Evolutionary conservation across 2,888 invertebrate genomes (phyloP).

Genomic region (Arge pagana): DNA sequence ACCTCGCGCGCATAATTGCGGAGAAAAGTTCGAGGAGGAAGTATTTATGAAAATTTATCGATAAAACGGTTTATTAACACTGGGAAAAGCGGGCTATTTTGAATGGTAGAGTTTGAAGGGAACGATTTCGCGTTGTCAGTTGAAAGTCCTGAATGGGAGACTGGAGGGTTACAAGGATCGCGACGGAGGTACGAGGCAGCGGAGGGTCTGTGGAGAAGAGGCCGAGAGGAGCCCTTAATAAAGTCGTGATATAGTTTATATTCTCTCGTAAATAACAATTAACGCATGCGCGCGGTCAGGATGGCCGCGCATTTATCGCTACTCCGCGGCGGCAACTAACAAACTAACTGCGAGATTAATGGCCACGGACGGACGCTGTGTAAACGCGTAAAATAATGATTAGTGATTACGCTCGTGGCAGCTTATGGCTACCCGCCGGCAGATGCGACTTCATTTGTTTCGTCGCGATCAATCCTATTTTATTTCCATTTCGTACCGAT

Average conservation of each 20-base stretch:
- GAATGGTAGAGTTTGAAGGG: too few relatives aligned
- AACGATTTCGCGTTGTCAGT: too few relatives aligned
- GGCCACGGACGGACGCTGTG: slow-evolving; percentile 39
- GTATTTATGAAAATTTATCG: too few relatives aligned
- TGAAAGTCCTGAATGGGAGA: too few relatives aligned
- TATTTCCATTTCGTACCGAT: too few relatives aligned
- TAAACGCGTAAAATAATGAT: slow-evolving; percentile 44
- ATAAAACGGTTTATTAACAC: too few relatives aligned
- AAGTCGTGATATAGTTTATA: slow-evolving; percentile 46
- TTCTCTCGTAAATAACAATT: slow-evolving; percentile 53
- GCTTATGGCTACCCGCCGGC: slow-evolving; percentile 21
- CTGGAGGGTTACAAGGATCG: too few relatives aligned
- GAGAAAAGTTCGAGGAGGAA: too few relatives aligned
- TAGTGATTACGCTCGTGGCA: slow-evolving; percentile 35
- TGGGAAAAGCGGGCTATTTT: too few relatives aligned
- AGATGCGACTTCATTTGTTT: slow-evolving; percentile 39
- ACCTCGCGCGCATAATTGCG: too few relatives aligned
- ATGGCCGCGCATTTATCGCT: slow-evolving; percentile 42
- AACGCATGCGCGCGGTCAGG: slow-evolving; percentile 41
- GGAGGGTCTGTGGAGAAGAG: not conserved
- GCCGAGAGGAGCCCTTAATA: slow-evolving; percentile 39
- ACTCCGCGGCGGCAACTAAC: slow-evolving; percentile 37
- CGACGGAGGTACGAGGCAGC: too few relatives aligned
- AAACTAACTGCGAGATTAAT: slow-evolving; percentile 50
- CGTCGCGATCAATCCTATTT: slow-evolving; percentile 13